phyloP scores from a whole-genome alignment of 1,140 invertebrate species.

The Macrotrachela quadricornifera region DNA sequence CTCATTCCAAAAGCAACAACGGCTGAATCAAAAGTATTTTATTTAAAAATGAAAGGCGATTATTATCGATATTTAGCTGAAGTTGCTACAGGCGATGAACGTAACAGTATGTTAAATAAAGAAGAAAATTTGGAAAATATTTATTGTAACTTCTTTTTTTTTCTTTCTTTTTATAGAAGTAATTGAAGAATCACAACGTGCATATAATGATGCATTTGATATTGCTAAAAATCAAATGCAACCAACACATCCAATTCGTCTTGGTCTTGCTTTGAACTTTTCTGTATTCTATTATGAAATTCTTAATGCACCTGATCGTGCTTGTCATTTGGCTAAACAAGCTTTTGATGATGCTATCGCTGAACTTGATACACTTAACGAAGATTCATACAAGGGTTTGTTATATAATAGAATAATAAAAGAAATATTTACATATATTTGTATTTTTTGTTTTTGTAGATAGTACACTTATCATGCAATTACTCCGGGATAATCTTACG shows the following conservation, averaged over 20 bases:
- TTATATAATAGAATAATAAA: no score
- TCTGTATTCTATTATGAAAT: constrained; percentile 99
- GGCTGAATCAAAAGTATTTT: constrained; percentile 94
- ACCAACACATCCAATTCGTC: constrained; percentile 88
- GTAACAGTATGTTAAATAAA: constrained; percentile 50
- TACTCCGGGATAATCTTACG: constrained; percentile 88
- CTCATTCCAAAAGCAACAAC: constrained; percentile 85
- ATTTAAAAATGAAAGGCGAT: constrained; percentile 93
- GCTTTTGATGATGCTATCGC: constrained; percentile 98
- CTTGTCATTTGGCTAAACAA: constrained; percentile 93
- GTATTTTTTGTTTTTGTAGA: constrained; percentile 37
- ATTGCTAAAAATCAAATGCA: constrained; percentile 95
- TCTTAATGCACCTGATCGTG: constrained; percentile 87
- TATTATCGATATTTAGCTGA: constrained; percentile 93
- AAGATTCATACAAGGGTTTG: constrained; percentile 95
- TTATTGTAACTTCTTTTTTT: constrained; percentile 81
- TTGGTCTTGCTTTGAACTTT: constrained; percentile 93
- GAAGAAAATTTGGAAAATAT: constrained; percentile 51
- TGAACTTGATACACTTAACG: constrained; percentile 86
- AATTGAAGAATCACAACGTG: constrained; percentile 90
- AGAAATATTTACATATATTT: no score
- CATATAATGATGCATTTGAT: constrained; percentile 94
- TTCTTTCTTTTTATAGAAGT: constrained; percentile 70
- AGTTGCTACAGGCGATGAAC: constrained; percentile 80
- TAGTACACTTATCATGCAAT: constrained; percentile 94